Evolutionary conservation across 2,888 invertebrate genomes (phyloP), one percentile per base, ranked within the genome.

Genomic region (Zeuzera pyrina): DNA sequence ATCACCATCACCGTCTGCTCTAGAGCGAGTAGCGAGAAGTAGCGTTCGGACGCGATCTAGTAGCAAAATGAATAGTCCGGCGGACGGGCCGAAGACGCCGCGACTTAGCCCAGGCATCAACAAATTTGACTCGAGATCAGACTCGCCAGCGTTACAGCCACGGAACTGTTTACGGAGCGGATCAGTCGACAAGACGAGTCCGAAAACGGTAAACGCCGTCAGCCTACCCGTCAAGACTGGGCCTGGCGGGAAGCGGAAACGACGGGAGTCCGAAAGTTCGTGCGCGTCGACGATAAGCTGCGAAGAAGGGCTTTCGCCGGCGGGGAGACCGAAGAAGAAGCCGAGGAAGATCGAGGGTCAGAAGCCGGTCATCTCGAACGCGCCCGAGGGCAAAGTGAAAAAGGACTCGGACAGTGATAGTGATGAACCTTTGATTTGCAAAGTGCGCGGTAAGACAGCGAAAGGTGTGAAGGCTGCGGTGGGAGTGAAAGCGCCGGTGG

Each of bases 261-360:
- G 93, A 28, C 89, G 91, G 55, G 93, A 92, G 57, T 92, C 92
- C 0, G 93, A 93, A 52, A 90, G 91, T 65, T 90, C 88, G 24
- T 85, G 85, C 40, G 87, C 88, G 1, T 88, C 90, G 1, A 86
- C 87, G 43, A 78, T 86, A 29, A 88, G 88, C 52, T 87, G 87
- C 47, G 88, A 86, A 45, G 85, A 84, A 45, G 78, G 70, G 19
- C 53, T 73, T 5, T 72, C 74, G 8, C 71, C 71, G 10, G 72
- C 67, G 28, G 65, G 50, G 1, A 53, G 74, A 5, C 62, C 62
- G 23, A 72, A 73, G 53, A 81, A 81, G 52, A 78, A 79, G 40
- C 70, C 77, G 34, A 59, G 72, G 8, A 52, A 65, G 6, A 39
- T 57, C 16, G 70, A 66, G 31, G 53, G 58, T n/a, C 51, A 47